Evolutionary conservation across 2,113 vertebrate genomes (phyloP), one percentile per base, ranked within the genome.

Genomic region (Cinclus mexicanus): DNA sequence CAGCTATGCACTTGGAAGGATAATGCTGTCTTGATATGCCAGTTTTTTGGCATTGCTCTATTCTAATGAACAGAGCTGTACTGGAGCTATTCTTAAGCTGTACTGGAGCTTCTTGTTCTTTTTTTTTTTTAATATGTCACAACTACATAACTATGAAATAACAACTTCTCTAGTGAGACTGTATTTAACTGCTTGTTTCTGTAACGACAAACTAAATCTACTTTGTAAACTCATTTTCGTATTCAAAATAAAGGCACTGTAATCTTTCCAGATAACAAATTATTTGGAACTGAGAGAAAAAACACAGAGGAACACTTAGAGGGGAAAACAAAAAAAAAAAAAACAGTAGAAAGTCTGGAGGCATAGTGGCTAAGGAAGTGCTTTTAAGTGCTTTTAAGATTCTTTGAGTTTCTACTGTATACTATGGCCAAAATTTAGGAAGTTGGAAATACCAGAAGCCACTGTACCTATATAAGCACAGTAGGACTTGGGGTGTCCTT

Each of bases 111-210:
- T 83, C 85, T 90, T 94, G 57, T 93, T 96, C 76, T 72, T 83
- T 61, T 68, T 47, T 85, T 94, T 94, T 18, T 94, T 18, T 3
- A 92, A 70, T 89, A 91, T 96, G 93, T 95, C 80, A 88, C 78
- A 95, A 59, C 39, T 79, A 67, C 67, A 75, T 75, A 81, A 50
- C 56, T 95, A 68, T 75, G 63, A 95, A 94, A 89, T 89, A 94
- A 77, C 46, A 80, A 76, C 25, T 65, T 60, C 53, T 87, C 18
- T 71, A 47, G 67, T 71, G 19, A 78, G 11, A 25, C 16, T 50
- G 44, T 49, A 7, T 76, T 81, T 86, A 61, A 68, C 37, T 77
- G 15, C 20, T 92, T 89, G 47, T 84, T 95, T 84, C 76, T 83
- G 39, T 64, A 96, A 52, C 11, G 72, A 89, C 49, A 80, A 92